phyloP scores from a whole-genome alignment of 2,797 vertebrate species.

The Brotula barbata region DNA sequence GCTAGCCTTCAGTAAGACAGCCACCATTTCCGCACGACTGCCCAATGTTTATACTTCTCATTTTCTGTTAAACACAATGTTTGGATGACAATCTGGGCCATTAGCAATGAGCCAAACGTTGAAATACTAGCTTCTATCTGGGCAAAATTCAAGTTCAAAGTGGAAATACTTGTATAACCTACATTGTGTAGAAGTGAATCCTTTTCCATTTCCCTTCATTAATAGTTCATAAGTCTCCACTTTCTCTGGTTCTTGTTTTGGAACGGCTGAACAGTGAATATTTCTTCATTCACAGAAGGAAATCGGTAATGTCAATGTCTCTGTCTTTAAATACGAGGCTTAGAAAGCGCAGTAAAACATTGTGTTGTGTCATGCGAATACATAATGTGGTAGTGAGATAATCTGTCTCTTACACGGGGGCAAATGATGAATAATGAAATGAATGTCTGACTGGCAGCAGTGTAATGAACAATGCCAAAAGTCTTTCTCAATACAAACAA shows the following conservation, averaged over 20 bases:
- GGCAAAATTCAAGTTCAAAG: constrained; percentile 54
- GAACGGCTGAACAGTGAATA: constrained; percentile 19
- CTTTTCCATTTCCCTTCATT: constrained; percentile 13
- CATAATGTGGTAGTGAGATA: constrained; percentile 44
- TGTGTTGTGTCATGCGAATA: constrained; percentile 53
- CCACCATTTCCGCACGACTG: constrained; percentile 46
- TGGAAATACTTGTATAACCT: constrained; percentile 58
- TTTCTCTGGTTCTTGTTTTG: neutral
- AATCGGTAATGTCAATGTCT: no score
- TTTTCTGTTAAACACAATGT: constrained; percentile 52
- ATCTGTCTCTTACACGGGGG: constrained; percentile 35
- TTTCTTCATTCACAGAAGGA: constrained; percentile 27
- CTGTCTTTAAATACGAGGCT: constrained; percentile 40
- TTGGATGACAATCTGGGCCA: constrained; percentile 67
- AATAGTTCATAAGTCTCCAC: neutral
- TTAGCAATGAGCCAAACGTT: constrained; percentile 60
- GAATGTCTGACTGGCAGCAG: constrained; percentile 34
- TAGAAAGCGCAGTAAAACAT: constrained; percentile 23
- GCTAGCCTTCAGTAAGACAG: constrained; percentile 22
- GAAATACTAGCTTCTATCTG: constrained; percentile 32
- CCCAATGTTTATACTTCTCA: constrained; percentile 45
- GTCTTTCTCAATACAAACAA: constrained; percentile 22
- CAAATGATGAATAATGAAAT: constrained; percentile 63
- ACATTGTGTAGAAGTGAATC: constrained; percentile 56
- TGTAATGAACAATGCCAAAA: constrained; percentile 27